Evolutionary conservation across 2,888 invertebrate genomes (phyloP).

Genomic region (Latrodectus elegans): DNA sequence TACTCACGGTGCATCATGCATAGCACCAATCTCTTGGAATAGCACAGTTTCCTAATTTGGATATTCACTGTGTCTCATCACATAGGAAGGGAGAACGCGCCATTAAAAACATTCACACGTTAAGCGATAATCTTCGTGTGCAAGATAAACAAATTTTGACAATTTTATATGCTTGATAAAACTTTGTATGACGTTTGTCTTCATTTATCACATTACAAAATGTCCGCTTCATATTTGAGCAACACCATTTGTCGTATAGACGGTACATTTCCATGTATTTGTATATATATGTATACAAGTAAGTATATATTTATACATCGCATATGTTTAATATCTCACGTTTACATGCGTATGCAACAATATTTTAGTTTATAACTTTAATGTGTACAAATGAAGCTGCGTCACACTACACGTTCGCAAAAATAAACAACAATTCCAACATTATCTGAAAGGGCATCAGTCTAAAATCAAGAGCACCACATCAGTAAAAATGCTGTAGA

Average conservation of each 20-base stretch:
- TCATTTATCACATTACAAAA: constrained; percentile 67
- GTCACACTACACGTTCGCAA: constrained; percentile 29
- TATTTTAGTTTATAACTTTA: constrained; percentile 49
- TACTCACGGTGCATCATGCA: constrained; percentile 52
- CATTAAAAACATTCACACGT: constrained; percentile 68
- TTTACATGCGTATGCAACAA: constrained; percentile 65
- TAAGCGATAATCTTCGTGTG: constrained; percentile 57
- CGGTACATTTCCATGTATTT: constrained; percentile 64
- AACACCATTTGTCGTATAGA: constrained; percentile 68
- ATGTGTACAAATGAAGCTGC: constrained; percentile 59
- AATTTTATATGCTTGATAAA: constrained; percentile 69
- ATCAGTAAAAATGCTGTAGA: constrained; percentile 50
- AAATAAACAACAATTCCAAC: constrained; percentile 57
- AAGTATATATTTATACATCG: constrained; percentile 35
- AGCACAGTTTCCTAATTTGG: constrained; percentile 42
- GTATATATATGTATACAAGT: constrained; percentile 28
- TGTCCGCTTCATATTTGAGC: constrained; percentile 67
- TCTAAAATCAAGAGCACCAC: constrained; percentile 55
- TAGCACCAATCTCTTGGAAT: constrained; percentile 55
- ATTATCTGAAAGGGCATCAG: constrained; percentile 39
- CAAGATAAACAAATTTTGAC: constrained; percentile 65
- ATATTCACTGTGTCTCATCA: constrained; percentile 34
- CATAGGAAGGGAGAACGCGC: constrained; percentile 65
- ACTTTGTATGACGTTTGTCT: constrained; percentile 63
- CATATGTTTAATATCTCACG: constrained; percentile 65